Conservation (phyloP, 2,113 vertebrate genomes). For the Channa argus region DNA sequence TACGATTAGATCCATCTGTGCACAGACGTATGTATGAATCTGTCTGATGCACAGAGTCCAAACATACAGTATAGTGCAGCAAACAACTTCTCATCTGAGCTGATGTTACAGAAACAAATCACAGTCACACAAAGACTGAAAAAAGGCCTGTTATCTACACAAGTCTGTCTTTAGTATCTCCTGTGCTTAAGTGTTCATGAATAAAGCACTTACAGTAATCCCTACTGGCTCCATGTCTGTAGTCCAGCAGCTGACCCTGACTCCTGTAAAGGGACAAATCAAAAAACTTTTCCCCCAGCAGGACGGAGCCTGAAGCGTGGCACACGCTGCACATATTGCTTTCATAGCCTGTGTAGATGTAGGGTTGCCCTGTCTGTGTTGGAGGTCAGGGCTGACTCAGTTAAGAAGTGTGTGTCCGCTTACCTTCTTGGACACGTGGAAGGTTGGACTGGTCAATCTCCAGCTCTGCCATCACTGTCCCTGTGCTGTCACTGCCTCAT, state of each 20-base stretch:
- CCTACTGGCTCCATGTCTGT: conserved; percentile 10
- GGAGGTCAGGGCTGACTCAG: not conserved
- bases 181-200: not conserved
- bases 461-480: conserved; percentile 81
- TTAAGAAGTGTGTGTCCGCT: not conserved
- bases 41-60: conserved; percentile 19
- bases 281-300: conserved; percentile 16
- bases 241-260: conserved; percentile 38
- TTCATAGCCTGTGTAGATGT: not conserved
- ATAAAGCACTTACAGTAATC: not conserved
- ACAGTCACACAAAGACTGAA: conserved; percentile 8
- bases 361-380: too few species aligned
- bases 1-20: conserved; percentile 2
- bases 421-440: conserved; percentile 85
- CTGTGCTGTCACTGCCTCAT: conserved; percentile 68
- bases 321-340: not conserved
- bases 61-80: not conserved
- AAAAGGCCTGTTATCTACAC: not conserved
- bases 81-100: conserved; percentile 20
- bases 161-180: not conserved
- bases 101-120: not conserved
- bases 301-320: not conserved
- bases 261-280: conserved; percentile 7
- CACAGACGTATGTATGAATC: not conserved
- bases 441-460: conserved; percentile 84